phyloP scores from a whole-genome alignment of 2,888 invertebrate genomes.

The Reticulitermes lucifugus region DNA sequence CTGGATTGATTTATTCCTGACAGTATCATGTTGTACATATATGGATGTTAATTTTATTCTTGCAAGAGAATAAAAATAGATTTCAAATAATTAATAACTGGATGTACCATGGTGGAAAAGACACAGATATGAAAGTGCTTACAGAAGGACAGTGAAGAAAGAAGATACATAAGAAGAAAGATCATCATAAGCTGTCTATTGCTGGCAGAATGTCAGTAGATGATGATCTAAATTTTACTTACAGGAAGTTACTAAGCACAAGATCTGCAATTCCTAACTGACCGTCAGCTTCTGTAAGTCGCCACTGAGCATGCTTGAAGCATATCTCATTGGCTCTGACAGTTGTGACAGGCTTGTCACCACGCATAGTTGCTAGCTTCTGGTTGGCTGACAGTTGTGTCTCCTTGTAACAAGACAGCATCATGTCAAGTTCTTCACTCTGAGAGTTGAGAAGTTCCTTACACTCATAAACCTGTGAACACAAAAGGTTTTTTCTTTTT shows the following conservation, averaged over 20 bases:
- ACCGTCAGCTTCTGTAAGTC: conserved; percentile 97
- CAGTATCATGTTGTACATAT: no score
- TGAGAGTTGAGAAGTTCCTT: conserved; percentile 88
- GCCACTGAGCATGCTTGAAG: conserved; percentile 98
- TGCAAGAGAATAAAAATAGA: no score
- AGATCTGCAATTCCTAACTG: conserved; percentile 98
- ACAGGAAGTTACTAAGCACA: conserved; percentile 94
- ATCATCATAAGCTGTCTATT: no score
- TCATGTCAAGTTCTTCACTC: conserved; percentile 95
- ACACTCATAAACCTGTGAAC: conserved; percentile 81
- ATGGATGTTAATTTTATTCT: no score
- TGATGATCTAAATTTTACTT: conserved; percentile 58
- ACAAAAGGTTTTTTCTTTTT: no score
- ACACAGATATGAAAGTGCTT: no score
- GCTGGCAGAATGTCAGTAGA: neutral
- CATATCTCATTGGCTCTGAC: conserved; percentile 94
- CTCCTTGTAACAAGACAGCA: conserved; percentile 93
- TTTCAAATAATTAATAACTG: no score
- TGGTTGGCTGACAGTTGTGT: conserved; percentile 70
- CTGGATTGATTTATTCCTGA: no score
- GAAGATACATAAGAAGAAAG: no score
- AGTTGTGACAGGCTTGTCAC: conserved; percentile 77
- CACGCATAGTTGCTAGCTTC: conserved; percentile 73
- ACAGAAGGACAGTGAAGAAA: neutral
- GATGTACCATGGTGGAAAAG: no score